Evolutionary conservation across 2,888 invertebrate genomes (phyloP), one percentile per base, ranked within the genome.

Genomic region (Oligia fasciuncula): DNA sequence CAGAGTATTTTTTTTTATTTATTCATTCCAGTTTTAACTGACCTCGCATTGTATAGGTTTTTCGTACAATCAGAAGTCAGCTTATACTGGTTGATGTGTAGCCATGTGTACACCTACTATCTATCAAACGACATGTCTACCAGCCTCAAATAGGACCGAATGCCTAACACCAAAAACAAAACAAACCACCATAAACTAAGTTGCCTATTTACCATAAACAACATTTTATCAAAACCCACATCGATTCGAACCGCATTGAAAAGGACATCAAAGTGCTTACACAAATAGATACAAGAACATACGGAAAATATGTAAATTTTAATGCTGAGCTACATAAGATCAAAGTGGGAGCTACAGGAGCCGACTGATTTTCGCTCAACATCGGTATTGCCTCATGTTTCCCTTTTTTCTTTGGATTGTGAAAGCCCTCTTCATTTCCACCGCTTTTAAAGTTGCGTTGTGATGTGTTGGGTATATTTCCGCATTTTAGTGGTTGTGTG

Each of bases 261-360:
- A 93, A 93, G 93, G 91, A 96, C 95, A 96, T 96, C 96, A 96
- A 96, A 96, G 96, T 91, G 91, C 90, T 88, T 93, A 93, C 83
- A 91, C 93, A 94, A 95, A 96, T 94, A 93, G 93, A 93, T 92
- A 93, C 90, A 87, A 75, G 79, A 75, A 85, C 77, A 85, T 86
- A 89, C 88, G 89, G 93, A 95, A 83, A 94, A 95, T 96, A 96
- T 97, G 97, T 96, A 96, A 96, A 97, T 97, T 95, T 92, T 95
- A 95, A 96, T 94, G 92, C 93, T 92, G 90, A 92, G 86, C 89
- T 73, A 81, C 35, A 65, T 87, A 89, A 95, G 95, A 96, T 96
- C 96, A 97, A 96, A 96, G 96, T 91, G 80, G 65, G 60, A 75
- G 68, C 67, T 76, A 77, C 85, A 87, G 89, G 79, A 88, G 89